Evolutionary conservation across 2,888 invertebrate species (phyloP), one percentile per base, ranked within the genome.

Genomic region (Chrysodeixis includens): DNA sequence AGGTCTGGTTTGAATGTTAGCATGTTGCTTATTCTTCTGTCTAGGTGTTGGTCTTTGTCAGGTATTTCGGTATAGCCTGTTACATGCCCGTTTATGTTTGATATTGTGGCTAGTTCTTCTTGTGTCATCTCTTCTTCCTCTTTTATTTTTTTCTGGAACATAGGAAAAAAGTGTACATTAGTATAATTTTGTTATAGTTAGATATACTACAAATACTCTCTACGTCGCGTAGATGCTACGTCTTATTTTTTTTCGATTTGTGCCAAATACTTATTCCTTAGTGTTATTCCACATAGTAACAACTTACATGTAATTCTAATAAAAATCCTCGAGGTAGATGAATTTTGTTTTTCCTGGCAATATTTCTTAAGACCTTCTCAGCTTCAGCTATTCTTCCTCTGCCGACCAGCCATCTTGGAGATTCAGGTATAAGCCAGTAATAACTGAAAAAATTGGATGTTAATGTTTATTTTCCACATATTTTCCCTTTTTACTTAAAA

Each of bases 381-480:
- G 97, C 97, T 76, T 97, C 96, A 60, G 96, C 96, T 75, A 96
- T 95, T 53, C 96, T 93, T 26, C 96, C 96, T 79, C 96, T 95
- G 26, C 96, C 96, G 7, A 97, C 96, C 20, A 97, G 89, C 97
- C 97, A 97, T 71, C 97, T 91, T 1, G 97, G 97, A 55, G 97
- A 97, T 85, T 97, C 97, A 9, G 97, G 97, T 73, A 97, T 95
- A 49, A 97, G 92, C 96, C 97, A 96, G 83, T 96, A 96, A 76
- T 95, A 96, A 71, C 96, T 96, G 88, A 0, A 88, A 72, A 6
- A 16, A 56, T 26, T 26, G 6, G 6, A 26, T 6, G 26, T 26
- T 26, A 6, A 26, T 26, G 26, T 26, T 26, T 26, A 26, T 26
- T 26, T 26, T 26, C n/a, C 1, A 35, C 32, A 35, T 10, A 10